A percentile compares a stretch with the other conserved stretches of the same genome.
Evolutionary conservation across 2,888 invertebrate species (phyloP).

Genomic region (Drosophila colorata): DNA sequence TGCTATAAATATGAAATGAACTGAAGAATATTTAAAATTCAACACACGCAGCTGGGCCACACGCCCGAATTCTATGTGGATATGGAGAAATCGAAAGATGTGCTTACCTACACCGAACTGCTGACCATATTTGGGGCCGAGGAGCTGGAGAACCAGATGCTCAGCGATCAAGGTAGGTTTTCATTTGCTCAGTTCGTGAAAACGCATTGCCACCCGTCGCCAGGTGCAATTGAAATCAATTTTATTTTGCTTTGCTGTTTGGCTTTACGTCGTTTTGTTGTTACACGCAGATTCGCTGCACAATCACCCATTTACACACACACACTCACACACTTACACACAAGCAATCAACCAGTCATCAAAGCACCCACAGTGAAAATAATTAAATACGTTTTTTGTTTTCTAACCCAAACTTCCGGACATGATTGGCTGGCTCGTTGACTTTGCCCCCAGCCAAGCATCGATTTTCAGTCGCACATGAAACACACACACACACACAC

Average conservation of each 20-base stretch:
- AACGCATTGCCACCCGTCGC: background rate
- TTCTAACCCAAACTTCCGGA: conserved; percentile 67
- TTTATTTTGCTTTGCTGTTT: conserved; percentile 52
- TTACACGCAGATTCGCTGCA: conserved; percentile 36
- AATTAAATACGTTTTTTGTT: conserved; percentile 72
- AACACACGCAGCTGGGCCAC: conserved; percentile 88
- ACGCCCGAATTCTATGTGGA: conserved; percentile 92
- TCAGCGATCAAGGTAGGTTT: conserved; percentile 91
- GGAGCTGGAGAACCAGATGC: conserved; percentile 88
- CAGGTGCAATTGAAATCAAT: conserved; percentile 11
- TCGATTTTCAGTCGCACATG: conserved; percentile 74
- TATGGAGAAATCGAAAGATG: conserved; percentile 86
- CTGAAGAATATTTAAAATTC: conserved; percentile 50
- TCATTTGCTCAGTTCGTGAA: conserved; percentile 17
- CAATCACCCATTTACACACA: conserved; percentile 7
- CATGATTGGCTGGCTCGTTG: conserved; percentile 43
- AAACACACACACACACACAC: conserved; percentile 20
- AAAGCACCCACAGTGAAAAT: conserved; percentile 49
- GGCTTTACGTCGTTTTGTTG: conserved; percentile 43
- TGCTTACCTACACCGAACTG: conserved; percentile 89
- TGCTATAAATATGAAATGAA: conserved; percentile 59
- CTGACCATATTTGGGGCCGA: conserved; percentile 90
- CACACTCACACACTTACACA: conserved; percentile 8
- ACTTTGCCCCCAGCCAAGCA: conserved; percentile 57
- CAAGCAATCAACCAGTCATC: conserved; percentile 9